Conservation (phyloP, 2,888 invertebrate genomes). For the Eugnorisma glareosa region DNA sequence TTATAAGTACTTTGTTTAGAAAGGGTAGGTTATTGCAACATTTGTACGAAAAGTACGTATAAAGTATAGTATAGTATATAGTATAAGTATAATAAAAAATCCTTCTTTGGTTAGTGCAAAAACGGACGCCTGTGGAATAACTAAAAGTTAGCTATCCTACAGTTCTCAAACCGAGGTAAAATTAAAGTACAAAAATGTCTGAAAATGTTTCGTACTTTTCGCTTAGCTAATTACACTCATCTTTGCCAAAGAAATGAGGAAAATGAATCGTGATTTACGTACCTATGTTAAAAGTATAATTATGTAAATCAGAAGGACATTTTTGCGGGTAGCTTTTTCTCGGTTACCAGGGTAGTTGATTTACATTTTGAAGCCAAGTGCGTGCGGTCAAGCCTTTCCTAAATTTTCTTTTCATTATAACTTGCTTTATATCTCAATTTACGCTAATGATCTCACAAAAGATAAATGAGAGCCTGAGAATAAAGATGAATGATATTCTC, state of each 20-base stretch:
- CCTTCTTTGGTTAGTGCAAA: not conserved
- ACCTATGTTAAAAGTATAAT: constrained; percentile 40
- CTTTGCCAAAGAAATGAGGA: constrained; percentile 12
- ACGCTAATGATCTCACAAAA: constrained; percentile 5
- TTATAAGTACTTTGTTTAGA: not conserved
- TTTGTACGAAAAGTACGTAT: too few species aligned
- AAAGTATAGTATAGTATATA: too few species aligned
- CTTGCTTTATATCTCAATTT: constrained; percentile 1
- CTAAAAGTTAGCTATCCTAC: not conserved
- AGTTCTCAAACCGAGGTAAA: not conserved
- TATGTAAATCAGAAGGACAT: constrained; percentile 42
- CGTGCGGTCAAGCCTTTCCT: constrained; percentile 22
- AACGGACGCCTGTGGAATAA: not conserved
- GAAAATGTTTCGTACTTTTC: constrained; percentile 17
- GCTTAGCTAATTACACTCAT: constrained; percentile 28
- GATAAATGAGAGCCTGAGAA: too few species aligned
- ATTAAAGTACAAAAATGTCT: not conserved
- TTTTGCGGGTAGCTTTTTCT: constrained; percentile 37
- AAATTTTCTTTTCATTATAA: constrained; percentile 14
- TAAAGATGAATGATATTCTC: not conserved
- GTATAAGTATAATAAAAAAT: too few species aligned
- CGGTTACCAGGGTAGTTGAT: constrained; percentile 28
- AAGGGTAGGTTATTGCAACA: not conserved
- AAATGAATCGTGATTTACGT: constrained; percentile 43
- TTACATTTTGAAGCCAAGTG: constrained; percentile 38